These are phyloP conservation scores for Eilema depressum DNA, from an alignment of 2,888 invertebrate genomes.

Conservation along the genomic window DNA sequence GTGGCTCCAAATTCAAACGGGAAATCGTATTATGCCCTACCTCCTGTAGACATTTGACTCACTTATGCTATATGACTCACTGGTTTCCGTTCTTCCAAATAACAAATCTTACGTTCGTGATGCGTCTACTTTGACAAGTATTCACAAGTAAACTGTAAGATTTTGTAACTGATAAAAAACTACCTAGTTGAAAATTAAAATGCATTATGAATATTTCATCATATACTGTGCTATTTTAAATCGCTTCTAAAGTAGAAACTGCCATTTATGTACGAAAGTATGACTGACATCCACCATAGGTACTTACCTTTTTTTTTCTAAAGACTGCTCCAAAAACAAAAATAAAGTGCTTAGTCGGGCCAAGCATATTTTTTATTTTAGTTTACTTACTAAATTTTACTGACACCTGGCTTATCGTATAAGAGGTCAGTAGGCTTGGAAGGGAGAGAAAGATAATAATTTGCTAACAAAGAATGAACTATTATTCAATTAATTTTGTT, in stretches of 20 bases:
- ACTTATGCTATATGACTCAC: neutral
- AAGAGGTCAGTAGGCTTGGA: neutral
- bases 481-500: slow-evolving; percentile 20
- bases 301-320: neutral
- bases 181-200: neutral
- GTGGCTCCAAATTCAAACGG: neutral
- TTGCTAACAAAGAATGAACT: slow-evolving; percentile 7
- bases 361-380: neutral
- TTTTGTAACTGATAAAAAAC: neutral
- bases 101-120: neutral
- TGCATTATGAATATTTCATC: neutral
- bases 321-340: too few relatives aligned
- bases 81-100: neutral
- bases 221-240: neutral
- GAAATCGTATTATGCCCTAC: neutral
- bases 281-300: neutral
- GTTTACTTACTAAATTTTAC: neutral
- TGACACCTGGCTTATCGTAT: neutral
- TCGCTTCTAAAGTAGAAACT: too few relatives aligned
- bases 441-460: slow-evolving; percentile 13
- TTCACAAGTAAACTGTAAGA: too few relatives aligned
- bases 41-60: neutral
- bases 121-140: too few relatives aligned
- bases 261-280: neutral
- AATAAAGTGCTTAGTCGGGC: neutral